A percentile compares a stretch with the other conserved stretches of the same genome.
Evolutionary conservation across 2,113 vertebrate species (phyloP).

Genomic region (Balaeniceps rex): DNA sequence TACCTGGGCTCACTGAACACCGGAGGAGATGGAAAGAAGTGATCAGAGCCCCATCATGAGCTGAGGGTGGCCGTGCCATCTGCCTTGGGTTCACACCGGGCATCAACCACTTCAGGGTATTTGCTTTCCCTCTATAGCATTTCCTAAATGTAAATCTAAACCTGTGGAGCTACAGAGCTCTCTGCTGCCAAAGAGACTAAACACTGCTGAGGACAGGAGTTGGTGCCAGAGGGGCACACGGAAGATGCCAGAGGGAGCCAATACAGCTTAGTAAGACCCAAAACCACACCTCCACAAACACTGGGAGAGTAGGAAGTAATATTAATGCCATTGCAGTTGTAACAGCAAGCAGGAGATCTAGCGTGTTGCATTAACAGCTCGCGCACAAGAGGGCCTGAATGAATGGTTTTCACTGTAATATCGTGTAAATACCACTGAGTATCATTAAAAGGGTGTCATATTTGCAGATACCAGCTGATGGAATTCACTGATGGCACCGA

Average conservation of each 20-base stretch:
- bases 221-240: not conserved
- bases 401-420: not conserved
- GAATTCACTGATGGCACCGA: not conserved
- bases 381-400: not conserved
- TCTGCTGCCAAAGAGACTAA: not conserved
- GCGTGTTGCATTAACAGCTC: not conserved
- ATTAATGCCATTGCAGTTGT: not conserved
- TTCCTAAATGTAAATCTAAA: not conserved
- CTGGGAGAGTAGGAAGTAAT: not conserved
- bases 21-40: accelerated
- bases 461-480: not conserved
- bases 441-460: not conserved
- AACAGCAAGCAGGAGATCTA: not conserved
- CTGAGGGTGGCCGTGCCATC: accelerated
- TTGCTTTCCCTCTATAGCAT: not conserved
- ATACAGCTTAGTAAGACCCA: not conserved
- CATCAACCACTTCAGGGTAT: not conserved
- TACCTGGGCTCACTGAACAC: not conserved
- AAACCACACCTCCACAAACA: not conserved
- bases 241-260: not conserved
- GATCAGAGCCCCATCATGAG: not conserved
- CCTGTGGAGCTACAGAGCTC: not conserved
- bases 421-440: not conserved
- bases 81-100: not conserved
- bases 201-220: not conserved